These are phyloP conservation scores for Vulpes ferrilata DNA, from an alignment of 2,113 vertebrate genomes.

Conservation along the genomic window DNA sequence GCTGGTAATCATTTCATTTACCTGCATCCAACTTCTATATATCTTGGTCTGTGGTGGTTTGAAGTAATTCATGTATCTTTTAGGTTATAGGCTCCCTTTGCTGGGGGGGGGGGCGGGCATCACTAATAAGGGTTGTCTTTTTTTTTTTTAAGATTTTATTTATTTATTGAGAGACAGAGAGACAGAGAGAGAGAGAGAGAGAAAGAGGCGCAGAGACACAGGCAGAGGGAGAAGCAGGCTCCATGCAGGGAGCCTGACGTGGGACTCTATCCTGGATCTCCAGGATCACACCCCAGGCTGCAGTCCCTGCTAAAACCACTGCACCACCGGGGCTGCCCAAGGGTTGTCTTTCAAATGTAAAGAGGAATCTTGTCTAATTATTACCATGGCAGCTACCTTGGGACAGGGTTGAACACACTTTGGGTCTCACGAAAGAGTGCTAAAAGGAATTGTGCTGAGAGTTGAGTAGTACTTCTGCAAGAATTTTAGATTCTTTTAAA, in stretches of 20 bases:
- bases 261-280: too few relatives aligned
- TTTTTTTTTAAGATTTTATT: too few relatives aligned
- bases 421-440: constrained; percentile 54
- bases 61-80: constrained; percentile 64
- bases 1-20: not conserved
- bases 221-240: too few relatives aligned
- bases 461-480: constrained; percentile 68
- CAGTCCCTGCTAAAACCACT: too few relatives aligned
- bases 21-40: not conserved
- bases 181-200: too few relatives aligned
- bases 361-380: constrained; percentile 81
- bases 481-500: constrained; percentile 64
- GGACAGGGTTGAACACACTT: constrained; percentile 77
- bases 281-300: too few relatives aligned
- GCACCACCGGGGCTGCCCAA: too few relatives aligned
- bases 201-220: too few relatives aligned
- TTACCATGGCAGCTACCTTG: constrained; percentile 68
- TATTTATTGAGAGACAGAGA: too few relatives aligned
- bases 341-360: constrained; percentile 65
- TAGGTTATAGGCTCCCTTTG: constrained; percentile 65
- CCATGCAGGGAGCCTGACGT: too few relatives aligned
- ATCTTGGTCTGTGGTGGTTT: constrained; percentile 63
- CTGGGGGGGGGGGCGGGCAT: constrained; percentile 48
- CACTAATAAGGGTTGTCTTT: constrained; percentile 68
- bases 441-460: constrained; percentile 77